Evolutionary conservation across 2,113 vertebrate genomes (phyloP), one percentile per base, ranked within the genome.

Genomic region (Romanogobio albipinnatus): DNA sequence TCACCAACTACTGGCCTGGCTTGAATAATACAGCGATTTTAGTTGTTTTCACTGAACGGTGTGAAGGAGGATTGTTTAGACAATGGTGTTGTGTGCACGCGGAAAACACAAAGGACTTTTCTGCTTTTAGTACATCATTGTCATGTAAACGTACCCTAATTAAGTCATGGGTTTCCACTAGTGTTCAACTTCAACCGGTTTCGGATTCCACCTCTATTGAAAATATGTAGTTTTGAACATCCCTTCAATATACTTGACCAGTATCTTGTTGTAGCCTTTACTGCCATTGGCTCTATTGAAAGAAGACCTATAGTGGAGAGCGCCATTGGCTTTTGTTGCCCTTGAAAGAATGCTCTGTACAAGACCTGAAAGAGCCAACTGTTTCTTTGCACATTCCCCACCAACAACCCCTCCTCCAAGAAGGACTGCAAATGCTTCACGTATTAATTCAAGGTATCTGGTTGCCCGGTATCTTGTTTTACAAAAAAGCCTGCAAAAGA

Each of bases 361-460:
- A n/a, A 53, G 49, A 89, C 87, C 91, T 90, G 86, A 89, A 88
- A 92, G 90, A 82, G 66, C 90, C 91, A 89, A 92, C 91, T 93
- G 92, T 94, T 89, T 89, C 86, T 83, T 79, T 90, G 88, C 81
- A 5, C 49, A 82, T 71, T 49, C 78, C 90, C 91, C 90, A 91
- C 88, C 86, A 90, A 90, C 85, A 83, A 90, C 86, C 89, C 39
- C 45, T 89, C 89, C 87, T 90, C 90, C 86, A 85, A 79, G 43
- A 71, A 39, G 36, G 80, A 83, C 56, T 88, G 83, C 91, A 53
- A 90, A 92, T 90, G 92, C 89, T 92, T 92, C 91, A 91, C 92
- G 92, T 93, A 93, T 94, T 93, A 93, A 93, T 94, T 93, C 90
- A 91, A 87, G 88, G 88, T 93, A 94, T 94, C 93, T 88, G 86